Base-by-base conservation (phyloP, 2,888 invertebrate genomes). In the Myopa tessellatipennis region DNA sequence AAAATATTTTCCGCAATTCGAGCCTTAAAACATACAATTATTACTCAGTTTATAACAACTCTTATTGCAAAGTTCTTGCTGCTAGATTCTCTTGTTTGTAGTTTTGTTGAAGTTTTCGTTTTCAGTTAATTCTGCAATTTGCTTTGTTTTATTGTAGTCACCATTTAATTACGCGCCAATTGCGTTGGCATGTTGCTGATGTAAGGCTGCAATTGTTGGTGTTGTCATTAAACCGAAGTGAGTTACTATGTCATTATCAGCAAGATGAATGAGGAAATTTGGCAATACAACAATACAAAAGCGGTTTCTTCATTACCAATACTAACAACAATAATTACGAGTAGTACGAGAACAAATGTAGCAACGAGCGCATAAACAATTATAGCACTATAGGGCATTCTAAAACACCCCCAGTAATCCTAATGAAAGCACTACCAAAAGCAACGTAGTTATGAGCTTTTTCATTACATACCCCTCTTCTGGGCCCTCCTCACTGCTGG, bases 171-270 rank as follows among this genome's bases (percentile, higher is more conserved):
- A 72, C 61, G 58, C 18, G 73, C 45, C 73, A 61, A 12, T 61
- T 73, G 45, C n/a, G 1, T 40, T 34, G 18, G 7, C 50, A 63
- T 45, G 18, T 63, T 14, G 18, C 61, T 63, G 63, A 12, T 58
- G n/a, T 12, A 14, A n/a, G 18, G 61, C 60, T 40, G 60, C 8
- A 8, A 14, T 71, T 72, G 40, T 63, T 74, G 26, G 40, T 40
- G 18, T 50, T 63, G 16, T 18, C 40, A 65, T 65, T 26, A 26
- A 45, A 34, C 52, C 65, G 14, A 74, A 65, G n/a, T 65, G 52
- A 74, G 63, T 65, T 74, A 74, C 36, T 45, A 50, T 74, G 74
- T 50, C 65, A 74, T 50, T 65, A 34, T n/a, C 14, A 45, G n/a
- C 45, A 61, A 63, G 50, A 63, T 73, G 36, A 50, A 50, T 50